A percentile compares a stretch with the other conserved stretches of the same genome.
Conservation (phyloP, 2,797 vertebrate species). For the Novumbra hubbsi region DNA sequence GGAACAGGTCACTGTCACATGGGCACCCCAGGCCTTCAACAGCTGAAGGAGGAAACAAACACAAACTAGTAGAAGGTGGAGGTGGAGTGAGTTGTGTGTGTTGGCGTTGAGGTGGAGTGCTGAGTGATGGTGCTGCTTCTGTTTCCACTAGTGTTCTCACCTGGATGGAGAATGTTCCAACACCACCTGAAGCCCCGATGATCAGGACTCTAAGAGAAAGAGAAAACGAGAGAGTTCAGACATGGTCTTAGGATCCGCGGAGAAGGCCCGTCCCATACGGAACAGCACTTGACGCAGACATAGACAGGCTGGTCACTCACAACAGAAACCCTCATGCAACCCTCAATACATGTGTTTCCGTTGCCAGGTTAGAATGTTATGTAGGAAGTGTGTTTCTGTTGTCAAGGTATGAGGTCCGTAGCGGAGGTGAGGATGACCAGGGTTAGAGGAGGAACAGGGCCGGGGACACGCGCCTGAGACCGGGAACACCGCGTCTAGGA, state of each 20-base stretch:
- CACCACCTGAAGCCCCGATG: slow-evolving; percentile 88
- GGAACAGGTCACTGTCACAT: slow-evolving; percentile 90
- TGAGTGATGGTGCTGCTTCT: neutral
- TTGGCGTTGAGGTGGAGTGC: neutral
- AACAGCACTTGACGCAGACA: neutral
- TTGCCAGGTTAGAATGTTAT: neutral
- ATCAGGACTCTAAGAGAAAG: slow-evolving; percentile 82
- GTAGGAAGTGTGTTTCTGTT: neutral
- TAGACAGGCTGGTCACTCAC: neutral
- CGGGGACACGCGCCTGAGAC: slow-evolving; percentile 55
- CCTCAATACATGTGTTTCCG: neutral
- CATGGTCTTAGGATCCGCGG: neutral
- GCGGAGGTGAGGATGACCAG: neutral
- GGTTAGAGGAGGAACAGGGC: slow-evolving; percentile 50
- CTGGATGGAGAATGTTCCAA: slow-evolving; percentile 92
- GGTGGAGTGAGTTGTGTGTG: neutral
- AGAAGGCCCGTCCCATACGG: neutral
- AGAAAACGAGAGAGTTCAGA: neutral
- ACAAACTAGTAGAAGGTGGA: neutral
- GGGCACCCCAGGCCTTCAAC: slow-evolving; percentile 88
- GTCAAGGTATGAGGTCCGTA: neutral
- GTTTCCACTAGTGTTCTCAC: slow-evolving; percentile 54
- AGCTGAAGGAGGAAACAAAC: slow-evolving; percentile 65
- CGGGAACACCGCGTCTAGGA: slow-evolving; percentile 10
- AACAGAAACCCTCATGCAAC: neutral